These are phyloP conservation scores for Patella depressa DNA, from an alignment of 2,888 invertebrate species.

Conservation along the genomic window DNA sequence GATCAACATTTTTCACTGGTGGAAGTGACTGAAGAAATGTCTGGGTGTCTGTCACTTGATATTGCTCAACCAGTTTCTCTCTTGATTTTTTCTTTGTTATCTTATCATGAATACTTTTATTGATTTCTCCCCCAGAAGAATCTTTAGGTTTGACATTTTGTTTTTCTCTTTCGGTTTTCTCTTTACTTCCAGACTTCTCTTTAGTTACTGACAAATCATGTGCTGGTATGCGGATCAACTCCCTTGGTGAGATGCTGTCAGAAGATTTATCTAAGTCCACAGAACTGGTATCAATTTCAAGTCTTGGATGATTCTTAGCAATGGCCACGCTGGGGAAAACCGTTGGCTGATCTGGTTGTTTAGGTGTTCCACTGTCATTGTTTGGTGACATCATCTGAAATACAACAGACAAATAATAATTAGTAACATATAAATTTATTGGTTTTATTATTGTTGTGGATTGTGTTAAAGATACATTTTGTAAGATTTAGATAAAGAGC, in stretches of 20 bases:
- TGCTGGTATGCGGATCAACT: slow-evolving; percentile 63
- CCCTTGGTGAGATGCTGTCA: slow-evolving; percentile 33
- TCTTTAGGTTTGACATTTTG: neutral
- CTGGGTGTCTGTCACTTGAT: slow-evolving; percentile 46
- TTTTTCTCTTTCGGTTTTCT: slow-evolving; percentile 16
- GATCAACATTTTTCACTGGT: slow-evolving; percentile 46
- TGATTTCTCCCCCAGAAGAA: neutral
- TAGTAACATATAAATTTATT: no score
- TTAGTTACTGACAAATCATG: slow-evolving; percentile 56
- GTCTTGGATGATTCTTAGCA: neutral
- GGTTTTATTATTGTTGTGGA: no score
- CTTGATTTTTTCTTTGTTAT: neutral
- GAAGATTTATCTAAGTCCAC: slow-evolving; percentile 20
- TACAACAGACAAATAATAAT: neutral
- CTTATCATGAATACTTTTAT: neutral
- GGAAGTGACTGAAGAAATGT: slow-evolving; percentile 50
- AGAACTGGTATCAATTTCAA: no score
- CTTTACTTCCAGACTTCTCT: slow-evolving; percentile 49
- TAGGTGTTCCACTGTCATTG: neutral
- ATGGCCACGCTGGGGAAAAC: neutral
- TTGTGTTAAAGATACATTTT: no score
- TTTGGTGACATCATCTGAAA: slow-evolving; percentile 15
- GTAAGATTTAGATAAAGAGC: no score
- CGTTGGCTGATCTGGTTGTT: neutral
- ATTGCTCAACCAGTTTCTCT: slow-evolving; percentile 31